These are phyloP conservation scores for Macrosteles quadrilineatus DNA, from an alignment of 1,140 invertebrate genomes.

Conservation along the genomic window DNA sequence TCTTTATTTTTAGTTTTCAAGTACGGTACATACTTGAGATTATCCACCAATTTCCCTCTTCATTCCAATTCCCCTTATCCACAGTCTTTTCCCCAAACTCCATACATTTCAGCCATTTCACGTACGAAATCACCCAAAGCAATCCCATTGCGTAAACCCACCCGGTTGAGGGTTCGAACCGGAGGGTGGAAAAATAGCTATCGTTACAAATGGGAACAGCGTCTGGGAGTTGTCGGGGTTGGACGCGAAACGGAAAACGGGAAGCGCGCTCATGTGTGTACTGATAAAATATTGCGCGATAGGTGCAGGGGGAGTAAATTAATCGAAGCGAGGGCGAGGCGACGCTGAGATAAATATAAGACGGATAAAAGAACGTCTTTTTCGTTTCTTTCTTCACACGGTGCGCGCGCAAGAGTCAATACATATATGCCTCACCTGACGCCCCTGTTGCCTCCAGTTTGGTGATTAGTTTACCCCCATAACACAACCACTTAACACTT, in stretches of 20 bases:
- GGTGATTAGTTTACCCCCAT: no score
- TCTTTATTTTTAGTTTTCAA: no score
- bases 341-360: neutral
- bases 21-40: no score
- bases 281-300: neutral
- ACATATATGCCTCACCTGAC: neutral
- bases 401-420: neutral
- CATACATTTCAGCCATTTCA: no score
- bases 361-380: slow-evolving; percentile 11
- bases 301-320: neutral
- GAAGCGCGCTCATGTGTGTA: slow-evolving; percentile 6
- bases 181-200: slow-evolving; percentile 11
- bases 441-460: neutral
- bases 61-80: no score
- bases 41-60: no score
- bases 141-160: neutral
- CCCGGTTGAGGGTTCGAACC: neutral
- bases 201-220: neutral
- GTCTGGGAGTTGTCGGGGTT: no score
- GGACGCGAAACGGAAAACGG: neutral
- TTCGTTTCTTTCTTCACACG: neutral
- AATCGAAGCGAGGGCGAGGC: slow-evolving; percentile 5
- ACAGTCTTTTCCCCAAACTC: no score
- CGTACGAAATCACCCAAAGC: no score
- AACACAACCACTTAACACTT: no score